phyloP scores from a whole-genome alignment of 2,797 vertebrate species.

The Hippocampus kuda region DNA sequence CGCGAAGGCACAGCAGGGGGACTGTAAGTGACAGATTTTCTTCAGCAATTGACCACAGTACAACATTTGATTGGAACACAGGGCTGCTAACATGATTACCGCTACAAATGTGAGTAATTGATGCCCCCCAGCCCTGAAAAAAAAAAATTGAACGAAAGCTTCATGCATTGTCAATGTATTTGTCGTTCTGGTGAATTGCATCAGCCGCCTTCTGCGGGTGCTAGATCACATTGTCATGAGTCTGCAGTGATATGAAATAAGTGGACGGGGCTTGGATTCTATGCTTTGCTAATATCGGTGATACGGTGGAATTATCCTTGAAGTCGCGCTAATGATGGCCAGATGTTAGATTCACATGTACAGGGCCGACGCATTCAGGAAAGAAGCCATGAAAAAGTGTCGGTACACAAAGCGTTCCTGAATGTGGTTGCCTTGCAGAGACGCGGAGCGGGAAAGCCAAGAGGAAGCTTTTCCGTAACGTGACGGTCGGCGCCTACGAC shows the following conservation, averaged over 20 bases:
- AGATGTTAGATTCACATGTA: background rate
- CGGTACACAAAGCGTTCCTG: background rate
- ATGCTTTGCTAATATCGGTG: background rate
- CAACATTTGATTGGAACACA: background rate
- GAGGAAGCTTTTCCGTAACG: slow-evolving; percentile 84
- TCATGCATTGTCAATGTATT: too few species aligned
- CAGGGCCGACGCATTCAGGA: background rate
- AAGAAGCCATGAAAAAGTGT: too few species aligned
- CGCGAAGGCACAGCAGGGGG: too few species aligned
- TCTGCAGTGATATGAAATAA: background rate
- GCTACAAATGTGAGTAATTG: background rate
- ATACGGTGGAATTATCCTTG: background rate
- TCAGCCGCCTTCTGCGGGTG: background rate
- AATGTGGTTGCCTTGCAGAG: slow-evolving; percentile 56
- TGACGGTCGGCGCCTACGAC: slow-evolving; percentile 87
- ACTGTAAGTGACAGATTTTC: too few species aligned
- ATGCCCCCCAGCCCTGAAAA: background rate
- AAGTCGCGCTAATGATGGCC: background rate
- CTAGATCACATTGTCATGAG: background rate
- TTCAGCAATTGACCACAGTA: too few species aligned
- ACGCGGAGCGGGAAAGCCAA: slow-evolving; percentile 79
- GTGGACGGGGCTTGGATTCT: background rate
- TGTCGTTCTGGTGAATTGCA: too few species aligned
- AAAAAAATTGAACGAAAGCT: too few species aligned
- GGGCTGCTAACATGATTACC: background rate